Base-by-base conservation (phyloP, 2,113 vertebrate species). In the Caretta caretta region DNA sequence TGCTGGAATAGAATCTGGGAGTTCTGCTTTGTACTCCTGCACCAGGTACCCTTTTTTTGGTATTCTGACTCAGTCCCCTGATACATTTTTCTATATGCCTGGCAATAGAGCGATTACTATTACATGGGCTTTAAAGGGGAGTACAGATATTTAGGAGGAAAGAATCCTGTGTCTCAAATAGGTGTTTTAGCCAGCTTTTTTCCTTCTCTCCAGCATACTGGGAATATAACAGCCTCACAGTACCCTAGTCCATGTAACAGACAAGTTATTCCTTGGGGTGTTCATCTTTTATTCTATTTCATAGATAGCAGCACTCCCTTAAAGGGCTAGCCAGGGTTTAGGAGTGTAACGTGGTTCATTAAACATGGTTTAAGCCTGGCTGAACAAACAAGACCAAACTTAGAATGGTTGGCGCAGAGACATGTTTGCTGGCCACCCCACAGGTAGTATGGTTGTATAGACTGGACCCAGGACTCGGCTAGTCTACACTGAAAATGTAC, bases 11-110 rank as follows among this genome's bases (percentile, higher is more conserved):
- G 72, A 42, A 12, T 22, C 10, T 25, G 6, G 7, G 5, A 10
- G 72, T 42, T 46, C 72, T 25, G 72, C 38, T 6, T 24, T 46
- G 80, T 72, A 53, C 79, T 10, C 27, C 27, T 69, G 79, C 35
- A 57, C 14, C 69, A 50, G 69, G 10, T 17, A 10, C 11, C 19
- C 19, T 27, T 57, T 35, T 17, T 20, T 72, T 0, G 8, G 35
- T 69, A 10, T 69, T 72, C 65, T 22, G 17, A 22, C 2, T 1
- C n/a, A 3, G 80, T 7, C 35, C 0, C 24, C 51, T 14, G 1
- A 13, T 24, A 24, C 19, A 27, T 17, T 59, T 5, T 72, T 6
- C 3, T 5, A 10, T 72, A 38, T 35, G 51, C 54, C 50, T 25
- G 54, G 48, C 14, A 81, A 38, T 50, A 35, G 76, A 53, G 48